These are phyloP conservation scores for Agonopterix arenella DNA, from an alignment of 2,888 invertebrate species.

Conservation along the genomic window DNA sequence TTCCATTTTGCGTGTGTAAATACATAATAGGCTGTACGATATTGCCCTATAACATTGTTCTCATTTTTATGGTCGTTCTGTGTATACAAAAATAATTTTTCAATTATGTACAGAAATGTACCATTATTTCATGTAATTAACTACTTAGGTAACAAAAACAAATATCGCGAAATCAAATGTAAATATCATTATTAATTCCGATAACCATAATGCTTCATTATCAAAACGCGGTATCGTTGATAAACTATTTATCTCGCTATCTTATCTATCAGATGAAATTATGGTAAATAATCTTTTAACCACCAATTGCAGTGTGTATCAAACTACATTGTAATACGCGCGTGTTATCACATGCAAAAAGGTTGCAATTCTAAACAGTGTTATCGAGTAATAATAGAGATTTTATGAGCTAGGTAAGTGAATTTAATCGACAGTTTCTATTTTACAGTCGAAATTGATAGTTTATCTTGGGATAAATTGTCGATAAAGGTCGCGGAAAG, in stretches of 20 bases:
- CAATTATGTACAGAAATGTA: too few relatives aligned
- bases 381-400: conserved; percentile 24
- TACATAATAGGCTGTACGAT: too few relatives aligned
- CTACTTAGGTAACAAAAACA: neutral
- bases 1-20: too few relatives aligned
- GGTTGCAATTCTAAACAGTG: conserved; percentile 33
- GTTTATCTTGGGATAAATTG: too few relatives aligned
- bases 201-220: conserved; percentile 30
- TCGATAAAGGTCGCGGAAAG: too few relatives aligned
- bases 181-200: conserved; percentile 23
- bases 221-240: conserved; percentile 27
- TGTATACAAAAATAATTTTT: too few relatives aligned
- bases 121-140: too few relatives aligned
- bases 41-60: too few relatives aligned
- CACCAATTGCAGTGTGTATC: conserved; percentile 37
- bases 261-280: conserved; percentile 52
- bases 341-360: conserved; percentile 35
- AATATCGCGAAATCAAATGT: conserved; percentile 30
- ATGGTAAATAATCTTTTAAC: conserved; percentile 44
- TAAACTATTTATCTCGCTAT: conserved; percentile 25
- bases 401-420: conserved; percentile 5
- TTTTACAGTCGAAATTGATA: neutral
- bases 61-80: too few relatives aligned
- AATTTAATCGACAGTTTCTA: conserved; percentile 2
- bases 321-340: conserved; percentile 22